Base-by-base conservation (phyloP, 2,113 vertebrate genomes). In the Melanotaenia duboulayi region DNA sequence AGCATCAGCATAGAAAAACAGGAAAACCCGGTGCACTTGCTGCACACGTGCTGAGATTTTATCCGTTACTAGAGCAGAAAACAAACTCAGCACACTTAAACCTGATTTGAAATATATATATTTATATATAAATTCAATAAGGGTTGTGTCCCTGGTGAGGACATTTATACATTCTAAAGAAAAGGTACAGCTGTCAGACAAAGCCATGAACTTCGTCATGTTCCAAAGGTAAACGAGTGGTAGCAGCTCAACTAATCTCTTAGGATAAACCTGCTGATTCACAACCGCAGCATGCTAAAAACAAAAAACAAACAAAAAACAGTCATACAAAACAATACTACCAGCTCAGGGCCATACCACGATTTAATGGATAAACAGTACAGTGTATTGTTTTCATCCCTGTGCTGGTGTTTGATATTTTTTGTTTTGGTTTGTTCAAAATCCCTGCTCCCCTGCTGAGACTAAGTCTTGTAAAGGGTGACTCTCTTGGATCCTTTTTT, bases 111-210 rank as follows among this genome's bases (percentile, higher is more conserved):
- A 80, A 74, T 49, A 51, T 28, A 32, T 52, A 19, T 54, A 12
- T 50, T 11, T 57, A 69, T 58, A 71, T 67, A 72, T 68, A 54
- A 80, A 74, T 83, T 23, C 65, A 71, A 67, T 64, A 75, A 75
- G 40, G 54, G 74, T 35, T 67, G 51, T 32, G 77, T 86, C 83
- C 87, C 62, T 57, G 40, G 50, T 37, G 58, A 65, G 81, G 79
- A 90, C 65, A 39, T 71, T 54, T 37, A 79, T 93, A 92, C 93
- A 93, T 94, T 94, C 90, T 89, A 90, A 68, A 90, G 81, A 84
- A 28, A 87, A 84, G 66, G 72, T 85, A 86, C 88, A 90, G 84
- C 82, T 63, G 76, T 81, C 52, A 5, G 79, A 90, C 89, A 74
- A 28, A 70, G 60, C 70, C 17, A 42, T 75, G 70, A 72, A 58